A percentile compares a stretch with the other conserved stretches of the same genome.
These are phyloP conservation scores for Lithophane socia DNA, from an alignment of 2,888 invertebrate species.

Conservation along the genomic window DNA sequence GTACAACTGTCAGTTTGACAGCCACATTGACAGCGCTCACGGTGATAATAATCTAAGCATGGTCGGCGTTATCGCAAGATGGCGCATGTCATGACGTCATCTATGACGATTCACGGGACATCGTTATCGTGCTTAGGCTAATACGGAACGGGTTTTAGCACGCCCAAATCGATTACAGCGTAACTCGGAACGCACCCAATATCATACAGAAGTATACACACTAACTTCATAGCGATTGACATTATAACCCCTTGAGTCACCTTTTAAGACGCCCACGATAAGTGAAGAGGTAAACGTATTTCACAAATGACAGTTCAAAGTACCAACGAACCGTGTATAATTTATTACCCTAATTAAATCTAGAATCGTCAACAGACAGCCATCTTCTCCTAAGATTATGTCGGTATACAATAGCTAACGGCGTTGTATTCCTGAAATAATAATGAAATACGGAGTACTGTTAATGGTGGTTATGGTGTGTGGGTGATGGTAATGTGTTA, in stretches of 20 bases:
- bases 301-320: slow-evolving; percentile 4
- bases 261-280: slow-evolving; percentile 19
- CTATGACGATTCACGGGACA: no score
- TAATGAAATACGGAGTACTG: slow-evolving; percentile 22
- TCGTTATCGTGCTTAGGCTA: no score
- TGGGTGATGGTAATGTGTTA: slow-evolving; percentile 17
- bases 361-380: slow-evolving; percentile 7
- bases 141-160: no score
- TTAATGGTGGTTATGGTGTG: slow-evolving; percentile 7
- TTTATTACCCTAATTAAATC: slow-evolving; percentile 30
- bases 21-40: no score
- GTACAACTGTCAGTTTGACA: no score
- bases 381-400: not conserved
- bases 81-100: no score
- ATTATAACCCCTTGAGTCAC: not conserved
- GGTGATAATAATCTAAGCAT: no score
- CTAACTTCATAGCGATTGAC: not conserved
- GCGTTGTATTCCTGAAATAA: slow-evolving; percentile 21
- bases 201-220: no score
- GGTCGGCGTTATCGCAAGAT: no score
- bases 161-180: no score
- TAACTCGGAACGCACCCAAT: no score
- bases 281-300: slow-evolving; percentile 1
- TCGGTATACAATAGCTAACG: slow-evolving; percentile 7
- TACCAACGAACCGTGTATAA: not conserved